Percentiles rank a stretch among this genome's conserved stretches.
phyloP scores from a whole-genome alignment of 2,797 vertebrate species.

The Leptodactylus fallax region DNA sequence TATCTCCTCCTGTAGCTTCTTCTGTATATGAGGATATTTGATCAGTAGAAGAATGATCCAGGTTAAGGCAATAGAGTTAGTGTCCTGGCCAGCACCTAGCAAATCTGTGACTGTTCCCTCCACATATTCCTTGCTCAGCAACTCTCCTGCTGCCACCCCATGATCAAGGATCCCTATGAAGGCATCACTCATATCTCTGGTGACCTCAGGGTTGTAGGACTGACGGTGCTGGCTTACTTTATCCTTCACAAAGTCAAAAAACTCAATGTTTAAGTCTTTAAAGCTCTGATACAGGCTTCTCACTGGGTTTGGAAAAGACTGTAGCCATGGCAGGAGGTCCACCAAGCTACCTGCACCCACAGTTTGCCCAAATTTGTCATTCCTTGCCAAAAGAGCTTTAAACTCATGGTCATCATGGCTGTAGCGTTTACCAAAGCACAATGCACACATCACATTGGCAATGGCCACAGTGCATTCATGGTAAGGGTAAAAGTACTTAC shows the following conservation, averaged over 20 bases:
- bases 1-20: slow-evolving; percentile 75
- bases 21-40: slow-evolving; percentile 77
- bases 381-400: slow-evolving; percentile 72
- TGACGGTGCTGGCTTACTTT: slow-evolving; percentile 79
- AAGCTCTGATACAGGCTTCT: slow-evolving; percentile 78
- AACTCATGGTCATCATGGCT: slow-evolving; percentile 81
- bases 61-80: slow-evolving; percentile 77
- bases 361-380: slow-evolving; percentile 79
- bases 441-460: slow-evolving; percentile 82
- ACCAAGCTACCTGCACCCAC: slow-evolving; percentile 86
- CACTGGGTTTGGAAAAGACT: slow-evolving; percentile 83
- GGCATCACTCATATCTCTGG: slow-evolving; percentile 80
- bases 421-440: slow-evolving; percentile 87
- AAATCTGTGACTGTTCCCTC: slow-evolving; percentile 80
- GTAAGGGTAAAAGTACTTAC: slow-evolving; percentile 75
- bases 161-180: slow-evolving; percentile 75
- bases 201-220: slow-evolving; percentile 72
- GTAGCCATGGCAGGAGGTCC: slow-evolving; percentile 86
- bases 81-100: slow-evolving; percentile 82
- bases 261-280: slow-evolving; percentile 77
- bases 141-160: slow-evolving; percentile 49
- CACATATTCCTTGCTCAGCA: slow-evolving; percentile 73
- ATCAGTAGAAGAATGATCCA: slow-evolving; percentile 82
- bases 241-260: slow-evolving; percentile 77
- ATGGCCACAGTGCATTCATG: slow-evolving; percentile 79